A percentile compares a stretch with the other conserved stretches of the same genome.
phyloP scores from a whole-genome alignment of 1,140 invertebrate genomes.

The Apis dorsata region DNA sequence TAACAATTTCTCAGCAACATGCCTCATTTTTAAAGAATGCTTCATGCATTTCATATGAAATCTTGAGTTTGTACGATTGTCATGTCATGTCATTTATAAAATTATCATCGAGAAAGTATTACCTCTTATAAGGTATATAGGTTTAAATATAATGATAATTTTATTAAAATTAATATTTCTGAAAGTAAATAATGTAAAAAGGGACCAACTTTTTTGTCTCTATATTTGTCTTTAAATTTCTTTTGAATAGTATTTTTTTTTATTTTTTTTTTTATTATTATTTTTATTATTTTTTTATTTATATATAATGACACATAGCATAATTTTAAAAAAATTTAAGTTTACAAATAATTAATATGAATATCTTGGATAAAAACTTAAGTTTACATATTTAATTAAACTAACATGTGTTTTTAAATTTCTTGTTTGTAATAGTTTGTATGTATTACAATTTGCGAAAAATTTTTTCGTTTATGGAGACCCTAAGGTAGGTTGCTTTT shows the following conservation, averaged over 20 bases:
- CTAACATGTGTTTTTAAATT: constrained; percentile 48
- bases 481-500: constrained; percentile 62
- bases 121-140: constrained; percentile 45
- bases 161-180: constrained; percentile 41
- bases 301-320: not conserved
- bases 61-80: constrained; percentile 52
- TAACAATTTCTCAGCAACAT: constrained; percentile 69
- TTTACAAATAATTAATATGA: constrained; percentile 16
- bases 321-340: constrained; percentile 8
- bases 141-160: constrained; percentile 42
- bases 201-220: constrained; percentile 55
- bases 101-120: constrained; percentile 30
- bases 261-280: constrained; percentile 9
- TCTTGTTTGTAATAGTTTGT: constrained; percentile 19
- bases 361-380: constrained; percentile 19
- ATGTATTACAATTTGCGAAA: constrained; percentile 19
- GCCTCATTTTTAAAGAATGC: constrained; percentile 69
- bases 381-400: constrained; percentile 44
- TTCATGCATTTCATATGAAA: constrained; percentile 61
- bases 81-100: constrained; percentile 51
- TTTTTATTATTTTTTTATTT: constrained; percentile 8
- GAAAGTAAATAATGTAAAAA: constrained; percentile 39
- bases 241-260: constrained; percentile 21
- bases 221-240: constrained; percentile 21
- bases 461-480: constrained; percentile 32